Evolutionary conservation across 2,797 vertebrate genomes (phyloP), one percentile per base, ranked within the genome.

Genomic region (Cichlasoma orientale): DNA sequence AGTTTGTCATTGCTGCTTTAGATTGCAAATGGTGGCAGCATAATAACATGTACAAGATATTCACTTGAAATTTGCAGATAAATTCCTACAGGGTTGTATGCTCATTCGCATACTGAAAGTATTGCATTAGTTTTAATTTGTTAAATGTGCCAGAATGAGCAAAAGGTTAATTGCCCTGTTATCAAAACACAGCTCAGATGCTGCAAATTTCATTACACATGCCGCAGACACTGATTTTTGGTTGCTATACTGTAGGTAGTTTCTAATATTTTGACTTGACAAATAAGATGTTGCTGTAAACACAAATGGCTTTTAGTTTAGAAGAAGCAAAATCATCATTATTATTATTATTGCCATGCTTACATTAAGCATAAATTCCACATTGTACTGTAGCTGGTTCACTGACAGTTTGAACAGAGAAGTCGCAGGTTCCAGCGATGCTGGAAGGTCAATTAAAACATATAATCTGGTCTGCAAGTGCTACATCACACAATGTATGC

Each of bases 401-500:
- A 27, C 59, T 27, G 16, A 66, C 38, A 44, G 23, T 19, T 44
- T 66, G 44, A 66, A 38, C 38, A 66, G 61, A 66, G 59, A 47
- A 27, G 0, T 66, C 14, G 0, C 9, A 0, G 23, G 14, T 66
- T 66, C 61, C 38, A 47, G 56, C 9, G 3, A 10, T 44, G 14
- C 16, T 27, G 0, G 1, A 23, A 47, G 38, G 5, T 10, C 44
- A 66, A 19, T 47, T 47, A 0, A 47, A 27, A 66, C 25, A 66
- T 3, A 23, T 36, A 36, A 36, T 36, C 33, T 27, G 19, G 0
- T 23, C 0, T 27, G 16, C 5, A 66, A 47, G 41, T 27, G 38
- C 23, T 27, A 47, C 12, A 66, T 47, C 9, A 19, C 38, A 66
- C 23, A 44, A 3, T 1, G 14, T 44, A 0, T 63, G 7, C 0